Evolutionary conservation across 2,113 vertebrate genomes (phyloP).

Genomic region (Amazona guildingii): DNA sequence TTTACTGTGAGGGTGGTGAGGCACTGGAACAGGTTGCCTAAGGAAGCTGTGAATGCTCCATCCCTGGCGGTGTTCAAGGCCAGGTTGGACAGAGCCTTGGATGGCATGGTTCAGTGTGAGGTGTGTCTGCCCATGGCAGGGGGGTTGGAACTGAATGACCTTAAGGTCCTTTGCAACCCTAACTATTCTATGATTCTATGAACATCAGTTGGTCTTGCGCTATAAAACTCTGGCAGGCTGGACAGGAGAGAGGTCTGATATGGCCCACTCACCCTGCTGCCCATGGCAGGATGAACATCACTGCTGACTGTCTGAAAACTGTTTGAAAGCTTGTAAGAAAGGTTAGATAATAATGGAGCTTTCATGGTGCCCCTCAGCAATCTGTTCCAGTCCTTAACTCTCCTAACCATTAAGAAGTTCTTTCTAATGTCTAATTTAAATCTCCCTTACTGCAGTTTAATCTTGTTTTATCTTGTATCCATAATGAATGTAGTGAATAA

Average conservation of each 20-base stretch:
- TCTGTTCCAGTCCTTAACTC: background rate
- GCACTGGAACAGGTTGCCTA: no score
- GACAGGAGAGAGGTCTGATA: background rate
- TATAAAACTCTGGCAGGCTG: background rate
- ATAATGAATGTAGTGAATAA: background rate
- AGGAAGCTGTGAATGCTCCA: no score
- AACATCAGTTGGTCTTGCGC: background rate
- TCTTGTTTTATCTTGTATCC: background rate
- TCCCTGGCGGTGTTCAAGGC: no score
- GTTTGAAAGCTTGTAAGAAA: background rate
- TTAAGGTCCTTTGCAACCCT: no score
- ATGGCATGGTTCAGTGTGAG: no score
- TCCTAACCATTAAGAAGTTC: background rate
- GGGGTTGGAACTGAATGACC: no score
- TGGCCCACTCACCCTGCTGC: background rate
- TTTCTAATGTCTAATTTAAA: background rate
- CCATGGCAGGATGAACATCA: background rate
- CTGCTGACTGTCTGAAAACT: background rate
- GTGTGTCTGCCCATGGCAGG: no score
- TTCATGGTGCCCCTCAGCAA: background rate
- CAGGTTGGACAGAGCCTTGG: no score
- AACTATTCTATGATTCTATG: background rate
- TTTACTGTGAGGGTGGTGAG: no score
- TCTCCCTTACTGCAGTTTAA: background rate
- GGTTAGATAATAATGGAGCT: background rate